Percentiles rank a stretch among this genome's conserved stretches.
These are phyloP conservation scores for Cynocephalus volans DNA, from an alignment of 2,113 vertebrate genomes.

Conservation along the genomic window DNA sequence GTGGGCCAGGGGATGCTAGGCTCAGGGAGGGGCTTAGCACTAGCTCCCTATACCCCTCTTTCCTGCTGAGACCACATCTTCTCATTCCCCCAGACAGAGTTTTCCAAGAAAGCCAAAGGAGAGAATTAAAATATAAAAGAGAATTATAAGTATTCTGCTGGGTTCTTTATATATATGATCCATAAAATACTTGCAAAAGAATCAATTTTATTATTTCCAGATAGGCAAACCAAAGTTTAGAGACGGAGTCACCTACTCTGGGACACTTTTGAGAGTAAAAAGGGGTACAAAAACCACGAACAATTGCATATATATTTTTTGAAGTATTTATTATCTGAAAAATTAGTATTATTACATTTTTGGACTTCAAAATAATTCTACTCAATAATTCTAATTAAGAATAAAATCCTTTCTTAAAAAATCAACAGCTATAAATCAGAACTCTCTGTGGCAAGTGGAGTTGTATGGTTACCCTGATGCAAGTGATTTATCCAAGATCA, in stretches of 20 bases:
- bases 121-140: slow-evolving; percentile 70
- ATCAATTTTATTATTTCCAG: slow-evolving; percentile 67
- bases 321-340: slow-evolving; percentile 49
- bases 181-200: slow-evolving; percentile 40
- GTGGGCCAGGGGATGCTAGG: not conserved
- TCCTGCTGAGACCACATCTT: not conserved
- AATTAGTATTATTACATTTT: slow-evolving; percentile 46
- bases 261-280: slow-evolving; percentile 48
- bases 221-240: slow-evolving; percentile 26
- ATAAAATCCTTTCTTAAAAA: not conserved
- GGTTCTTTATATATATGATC: not conserved
- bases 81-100: not conserved
- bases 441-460: not conserved
- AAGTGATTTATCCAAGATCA: not conserved
- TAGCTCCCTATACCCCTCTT: not conserved
- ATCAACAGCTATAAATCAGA: not conserved
- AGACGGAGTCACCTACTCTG: slow-evolving; percentile 28
- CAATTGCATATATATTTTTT: not conserved
- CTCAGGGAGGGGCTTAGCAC: not conserved
- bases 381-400: not conserved
- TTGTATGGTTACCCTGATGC: not conserved
- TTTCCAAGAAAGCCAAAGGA: slow-evolving; percentile 64
- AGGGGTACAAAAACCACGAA: slow-evolving; percentile 22
- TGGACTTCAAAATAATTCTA: not conserved
- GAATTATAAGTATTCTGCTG: slow-evolving; percentile 26